phyloP scores from a whole-genome alignment of 2,113 vertebrate genomes.

The Passer domesticus region DNA sequence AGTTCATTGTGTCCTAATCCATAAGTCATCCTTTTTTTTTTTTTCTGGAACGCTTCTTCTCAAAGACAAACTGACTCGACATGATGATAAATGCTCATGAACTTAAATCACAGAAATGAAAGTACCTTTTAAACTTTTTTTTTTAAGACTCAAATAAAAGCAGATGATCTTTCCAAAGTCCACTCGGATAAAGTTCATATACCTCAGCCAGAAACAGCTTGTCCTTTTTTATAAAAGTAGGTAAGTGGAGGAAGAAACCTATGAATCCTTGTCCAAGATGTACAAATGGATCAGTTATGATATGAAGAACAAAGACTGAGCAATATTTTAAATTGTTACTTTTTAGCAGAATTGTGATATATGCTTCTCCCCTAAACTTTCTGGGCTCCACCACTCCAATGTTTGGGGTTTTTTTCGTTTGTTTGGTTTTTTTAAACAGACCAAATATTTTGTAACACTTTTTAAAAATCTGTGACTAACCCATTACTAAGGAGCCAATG shows the following conservation, averaged over 20 bases:
- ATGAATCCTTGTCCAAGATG: neutral
- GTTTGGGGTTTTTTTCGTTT: neutral
- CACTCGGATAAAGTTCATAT: neutral
- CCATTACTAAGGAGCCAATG: neutral
- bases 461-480: neutral
- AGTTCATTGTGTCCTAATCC: slow-evolving; percentile 12
- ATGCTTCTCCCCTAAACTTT: neutral
- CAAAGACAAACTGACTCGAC: neutral
- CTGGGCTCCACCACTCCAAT: rapidly evolving
- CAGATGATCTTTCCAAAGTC: slow-evolving; percentile 22
- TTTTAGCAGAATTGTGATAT: neutral
- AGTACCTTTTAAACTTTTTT: slow-evolving; percentile 16
- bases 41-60: neutral
- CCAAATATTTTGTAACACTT: neutral
- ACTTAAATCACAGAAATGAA: slow-evolving; percentile 34
- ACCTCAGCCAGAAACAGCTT: neutral
- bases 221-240: neutral
- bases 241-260: neutral
- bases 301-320: neutral
- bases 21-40: neutral
- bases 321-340: neutral
- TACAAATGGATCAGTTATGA: neutral
- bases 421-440: neutral
- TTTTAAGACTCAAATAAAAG: neutral
- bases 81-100: neutral